Conservation (phyloP, 2,797 vertebrate genomes). For the Aulostomus chinensis region DNA sequence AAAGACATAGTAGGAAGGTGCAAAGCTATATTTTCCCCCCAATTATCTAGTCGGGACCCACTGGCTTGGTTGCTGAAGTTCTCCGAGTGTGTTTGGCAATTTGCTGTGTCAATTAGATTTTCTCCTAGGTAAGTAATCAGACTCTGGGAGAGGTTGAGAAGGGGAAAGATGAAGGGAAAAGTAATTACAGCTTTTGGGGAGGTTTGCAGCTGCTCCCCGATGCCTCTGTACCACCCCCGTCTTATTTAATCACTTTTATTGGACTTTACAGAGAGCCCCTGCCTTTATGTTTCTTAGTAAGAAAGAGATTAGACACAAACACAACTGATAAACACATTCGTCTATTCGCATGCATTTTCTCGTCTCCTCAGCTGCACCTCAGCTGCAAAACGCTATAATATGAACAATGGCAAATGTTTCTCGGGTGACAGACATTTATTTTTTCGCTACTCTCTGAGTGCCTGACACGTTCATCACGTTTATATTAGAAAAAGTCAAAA, state of each 20-base stretch:
- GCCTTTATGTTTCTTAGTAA: conserved; percentile 34
- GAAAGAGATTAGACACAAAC: conserved; percentile 47
- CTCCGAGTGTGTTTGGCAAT: conserved; percentile 75
- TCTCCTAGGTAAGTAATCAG: conserved; percentile 77
- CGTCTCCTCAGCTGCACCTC: no score
- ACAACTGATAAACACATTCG: conserved; percentile 15
- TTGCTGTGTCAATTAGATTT: conserved; percentile 79
- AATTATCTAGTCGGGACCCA: conserved; percentile 68
- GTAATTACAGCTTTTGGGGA: conserved; percentile 70
- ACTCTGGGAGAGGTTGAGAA: conserved; percentile 46
- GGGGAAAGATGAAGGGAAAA: conserved; percentile 66
- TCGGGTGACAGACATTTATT: no score
- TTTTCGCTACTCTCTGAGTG: no score
- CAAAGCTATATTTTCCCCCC: conserved; percentile 56
- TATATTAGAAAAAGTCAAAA: no score
- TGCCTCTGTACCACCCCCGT: conserved; percentile 51
- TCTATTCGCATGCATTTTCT: conserved; percentile 6
- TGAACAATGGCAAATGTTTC: neutral
- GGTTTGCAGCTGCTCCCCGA: conserved; percentile 58
- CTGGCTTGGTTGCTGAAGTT: conserved; percentile 59
- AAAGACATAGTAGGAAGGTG: conserved; percentile 55
- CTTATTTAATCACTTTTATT: conserved; percentile 71
- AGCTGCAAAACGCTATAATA: no score
- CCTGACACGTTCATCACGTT: no score
- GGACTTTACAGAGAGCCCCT: conserved; percentile 46